A percentile compares a stretch with the other conserved stretches of the same genome.
phyloP scores from a whole-genome alignment of 2,888 invertebrate species.

The Trichogramma evanescens region DNA sequence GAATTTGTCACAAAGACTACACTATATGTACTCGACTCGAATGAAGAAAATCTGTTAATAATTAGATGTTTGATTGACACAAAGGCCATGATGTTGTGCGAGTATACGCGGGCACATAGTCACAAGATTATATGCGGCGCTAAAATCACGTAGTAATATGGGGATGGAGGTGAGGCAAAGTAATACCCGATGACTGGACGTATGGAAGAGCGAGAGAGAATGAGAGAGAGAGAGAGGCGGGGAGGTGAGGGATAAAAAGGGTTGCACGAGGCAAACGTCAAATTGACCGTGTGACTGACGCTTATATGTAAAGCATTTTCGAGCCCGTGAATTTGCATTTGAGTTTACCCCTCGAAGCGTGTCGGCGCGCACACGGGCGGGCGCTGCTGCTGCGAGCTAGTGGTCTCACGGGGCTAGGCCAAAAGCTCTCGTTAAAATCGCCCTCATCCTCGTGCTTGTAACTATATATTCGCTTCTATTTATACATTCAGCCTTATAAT shows the following conservation, averaged over 20 bases:
- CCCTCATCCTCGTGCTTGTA: neutral
- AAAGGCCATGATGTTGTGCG: conserved; percentile 1
- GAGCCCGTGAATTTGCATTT: conserved; percentile 18
- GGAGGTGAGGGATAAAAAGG: too few relatives aligned
- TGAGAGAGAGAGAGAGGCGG: too few relatives aligned
- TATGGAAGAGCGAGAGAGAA: neutral
- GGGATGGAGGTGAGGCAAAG: neutral
- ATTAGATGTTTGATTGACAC: conserved; percentile 20
- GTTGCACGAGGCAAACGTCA: conserved; percentile 14
- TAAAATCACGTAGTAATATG: conserved; percentile 16
- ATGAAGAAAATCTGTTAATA: conserved; percentile 18
- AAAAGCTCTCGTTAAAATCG: conserved; percentile 23
- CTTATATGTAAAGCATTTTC: conserved; percentile 22
- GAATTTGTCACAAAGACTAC: neutral
- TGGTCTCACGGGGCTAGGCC: too few relatives aligned
- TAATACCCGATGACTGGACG: conserved; percentile 9
- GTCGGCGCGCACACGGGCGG: neutral
- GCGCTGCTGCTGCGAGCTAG: neutral
- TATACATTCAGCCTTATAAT: conserved; percentile 28
- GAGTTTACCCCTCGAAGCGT: neutral
- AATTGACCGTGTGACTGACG: conserved; percentile 23
- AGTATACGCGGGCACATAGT: neutral
- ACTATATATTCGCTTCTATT: conserved; percentile 17
- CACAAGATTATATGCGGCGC: conserved; percentile 9
- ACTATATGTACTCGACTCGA: conserved; percentile 3